phyloP scores from a whole-genome alignment of 2,797 vertebrate genomes.

The Podarcis siculus region DNA sequence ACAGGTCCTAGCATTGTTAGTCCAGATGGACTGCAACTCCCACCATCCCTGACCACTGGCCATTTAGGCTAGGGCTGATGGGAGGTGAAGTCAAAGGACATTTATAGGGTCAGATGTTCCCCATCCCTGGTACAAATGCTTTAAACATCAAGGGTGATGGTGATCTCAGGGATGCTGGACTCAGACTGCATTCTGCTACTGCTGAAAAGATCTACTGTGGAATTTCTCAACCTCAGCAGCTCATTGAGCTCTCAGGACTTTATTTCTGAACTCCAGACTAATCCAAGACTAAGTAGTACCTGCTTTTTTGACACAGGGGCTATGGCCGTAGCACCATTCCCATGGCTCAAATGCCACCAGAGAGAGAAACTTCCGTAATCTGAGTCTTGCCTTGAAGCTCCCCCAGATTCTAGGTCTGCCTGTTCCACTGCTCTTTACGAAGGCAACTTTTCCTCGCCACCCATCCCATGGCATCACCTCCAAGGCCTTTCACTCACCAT shows the following conservation, averaged over 20 bases:
- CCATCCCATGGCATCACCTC: background rate
- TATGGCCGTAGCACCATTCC: background rate
- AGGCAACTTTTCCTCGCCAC: background rate
- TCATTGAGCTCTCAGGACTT: background rate
- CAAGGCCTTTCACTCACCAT: constrained; percentile 83
- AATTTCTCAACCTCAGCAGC: background rate
- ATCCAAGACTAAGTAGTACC: background rate
- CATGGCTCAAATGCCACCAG: background rate
- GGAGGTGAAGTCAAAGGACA: too few relatives aligned
- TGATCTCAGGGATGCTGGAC: background rate
- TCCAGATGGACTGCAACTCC: background rate
- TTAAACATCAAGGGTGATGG: background rate
- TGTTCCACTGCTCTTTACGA: background rate
- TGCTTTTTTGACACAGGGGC: background rate
- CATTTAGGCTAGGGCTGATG: too few relatives aligned
- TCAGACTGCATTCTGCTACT: background rate
- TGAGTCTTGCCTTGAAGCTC: background rate
- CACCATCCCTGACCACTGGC: background rate
- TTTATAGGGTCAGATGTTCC: background rate
- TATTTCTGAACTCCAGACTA: background rate
- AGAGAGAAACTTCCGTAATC: background rate
- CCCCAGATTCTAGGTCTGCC: background rate
- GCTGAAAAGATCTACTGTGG: background rate
- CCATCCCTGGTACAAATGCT: background rate
- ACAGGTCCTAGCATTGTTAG: background rate